phyloP scores from a whole-genome alignment of 2,888 invertebrate species.

The Agrochola lychnidis region DNA sequence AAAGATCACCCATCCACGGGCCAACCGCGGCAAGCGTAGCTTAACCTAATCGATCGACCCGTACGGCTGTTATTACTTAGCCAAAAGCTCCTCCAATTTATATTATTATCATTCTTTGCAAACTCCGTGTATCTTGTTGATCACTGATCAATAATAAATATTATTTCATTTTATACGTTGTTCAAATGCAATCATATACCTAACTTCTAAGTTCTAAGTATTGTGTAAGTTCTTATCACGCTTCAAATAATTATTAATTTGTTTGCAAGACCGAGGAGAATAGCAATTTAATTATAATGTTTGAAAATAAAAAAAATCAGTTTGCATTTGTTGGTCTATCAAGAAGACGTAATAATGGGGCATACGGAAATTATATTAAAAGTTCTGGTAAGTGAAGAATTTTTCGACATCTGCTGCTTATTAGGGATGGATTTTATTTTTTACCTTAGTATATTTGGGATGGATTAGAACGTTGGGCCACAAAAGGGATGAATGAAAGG shows the following conservation, averaged over 20 bases:
- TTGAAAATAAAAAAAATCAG: slow-evolving; percentile 8
- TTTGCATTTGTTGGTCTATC: slow-evolving; percentile 8
- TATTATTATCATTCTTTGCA: neutral
- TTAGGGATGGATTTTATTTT: neutral
- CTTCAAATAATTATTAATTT: slow-evolving; percentile 32
- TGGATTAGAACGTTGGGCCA: too few species aligned
- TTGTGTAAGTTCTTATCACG: slow-evolving; percentile 12
- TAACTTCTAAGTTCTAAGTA: neutral
- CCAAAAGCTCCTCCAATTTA: too few species aligned
- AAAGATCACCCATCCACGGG: too few species aligned
- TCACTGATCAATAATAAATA: neutral
- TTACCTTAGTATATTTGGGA: neutral
- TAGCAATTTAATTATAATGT: slow-evolving; percentile 17
- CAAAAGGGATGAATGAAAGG: too few species aligned
- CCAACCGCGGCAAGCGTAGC: too few species aligned
- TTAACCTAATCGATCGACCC: too few species aligned
- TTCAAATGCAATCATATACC: neutral
- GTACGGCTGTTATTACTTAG: too few species aligned
- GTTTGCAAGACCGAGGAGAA: slow-evolving; percentile 7
- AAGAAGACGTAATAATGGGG: slow-evolving; percentile 20
- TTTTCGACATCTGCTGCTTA: neutral
- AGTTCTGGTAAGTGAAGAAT: slow-evolving; percentile 12
- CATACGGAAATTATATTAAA: slow-evolving; percentile 6
- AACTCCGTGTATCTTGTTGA: neutral
- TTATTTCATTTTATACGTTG: neutral